These are phyloP conservation scores for Melanargia galathea DNA, from an alignment of 2,888 invertebrate species.

Conservation along the genomic window DNA sequence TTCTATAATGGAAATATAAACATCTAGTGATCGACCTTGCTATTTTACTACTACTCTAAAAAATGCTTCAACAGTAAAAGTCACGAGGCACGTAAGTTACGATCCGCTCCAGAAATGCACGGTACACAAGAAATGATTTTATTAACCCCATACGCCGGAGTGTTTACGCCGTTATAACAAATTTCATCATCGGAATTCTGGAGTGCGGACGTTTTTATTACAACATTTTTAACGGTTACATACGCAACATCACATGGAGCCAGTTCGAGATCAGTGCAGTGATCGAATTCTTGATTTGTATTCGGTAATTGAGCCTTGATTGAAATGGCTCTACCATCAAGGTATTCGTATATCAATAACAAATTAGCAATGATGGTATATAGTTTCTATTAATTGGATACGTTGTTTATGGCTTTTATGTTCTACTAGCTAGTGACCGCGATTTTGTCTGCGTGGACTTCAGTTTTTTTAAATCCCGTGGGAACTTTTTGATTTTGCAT, in stretches of 20 bases:
- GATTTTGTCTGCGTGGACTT: no score
- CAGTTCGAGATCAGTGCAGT: background rate
- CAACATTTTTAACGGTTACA: slow-evolving; percentile 26
- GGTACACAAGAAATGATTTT: slow-evolving; percentile 70
- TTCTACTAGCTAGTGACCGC: no score
- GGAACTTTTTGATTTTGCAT: no score
- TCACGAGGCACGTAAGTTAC: slow-evolving; percentile 66
- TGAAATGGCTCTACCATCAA: background rate
- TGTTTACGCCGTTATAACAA: slow-evolving; percentile 55
- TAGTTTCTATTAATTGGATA: no score
- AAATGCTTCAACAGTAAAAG: slow-evolving; percentile 72
- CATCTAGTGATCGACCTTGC: slow-evolving; percentile 64
- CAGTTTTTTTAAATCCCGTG: no score
- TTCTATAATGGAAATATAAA: slow-evolving; percentile 48
- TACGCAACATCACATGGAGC: background rate
- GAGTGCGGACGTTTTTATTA: slow-evolving; percentile 28
- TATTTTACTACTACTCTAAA: slow-evolving; percentile 67
- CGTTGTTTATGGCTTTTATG: no score
- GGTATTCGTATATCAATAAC: background rate
- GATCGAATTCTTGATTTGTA: slow-evolving; percentile 6
- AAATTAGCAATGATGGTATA: background rate
- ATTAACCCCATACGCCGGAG: slow-evolving; percentile 64
- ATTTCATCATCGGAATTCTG: slow-evolving; percentile 43
- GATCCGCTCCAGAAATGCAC: slow-evolving; percentile 54
- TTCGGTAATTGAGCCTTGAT: slow-evolving; percentile 6